Conservation (phyloP, 2,113 vertebrate species). For the Choloepus hoffmanni region DNA sequence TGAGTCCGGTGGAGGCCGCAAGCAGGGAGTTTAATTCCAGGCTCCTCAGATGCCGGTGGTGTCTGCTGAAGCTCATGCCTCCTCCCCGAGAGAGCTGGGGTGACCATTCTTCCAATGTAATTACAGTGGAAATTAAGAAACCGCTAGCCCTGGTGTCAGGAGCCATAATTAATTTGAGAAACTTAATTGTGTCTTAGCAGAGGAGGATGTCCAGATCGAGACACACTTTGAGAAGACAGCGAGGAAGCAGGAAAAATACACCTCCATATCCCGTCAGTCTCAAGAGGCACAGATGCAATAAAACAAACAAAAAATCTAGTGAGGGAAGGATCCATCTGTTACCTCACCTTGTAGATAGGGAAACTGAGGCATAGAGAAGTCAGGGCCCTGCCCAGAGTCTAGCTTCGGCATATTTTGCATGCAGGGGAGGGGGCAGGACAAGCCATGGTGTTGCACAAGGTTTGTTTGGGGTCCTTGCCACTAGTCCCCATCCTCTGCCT, state of each 20-base stretch:
- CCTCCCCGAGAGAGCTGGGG: constrained; percentile 30
- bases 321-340: fast-evolving
- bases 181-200: constrained; percentile 32
- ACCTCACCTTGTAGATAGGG: neutral
- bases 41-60: fast-evolving
- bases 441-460: fast-evolving
- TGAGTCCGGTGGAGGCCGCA: neutral
- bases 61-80: neutral
- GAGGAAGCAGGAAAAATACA: neutral
- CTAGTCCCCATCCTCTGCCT: neutral
- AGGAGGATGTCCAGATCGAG: constrained; percentile 7
- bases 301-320: fast-evolving
- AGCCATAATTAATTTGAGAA: constrained; percentile 60
- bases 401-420: fast-evolving
- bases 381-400: neutral
- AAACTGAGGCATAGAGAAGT: fast-evolving
- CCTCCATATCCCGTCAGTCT: neutral
- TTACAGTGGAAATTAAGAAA: constrained; percentile 67
- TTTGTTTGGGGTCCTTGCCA: no score
- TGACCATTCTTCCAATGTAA: constrained; percentile 52
- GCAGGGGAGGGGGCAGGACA: neutral
- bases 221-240: neutral
- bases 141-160: constrained; percentile 39
- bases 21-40: no score
- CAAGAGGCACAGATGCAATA: neutral